These are phyloP conservation scores for Tetramorium alpestre DNA, from an alignment of 1,140 invertebrate genomes.

Conservation along the genomic window DNA sequence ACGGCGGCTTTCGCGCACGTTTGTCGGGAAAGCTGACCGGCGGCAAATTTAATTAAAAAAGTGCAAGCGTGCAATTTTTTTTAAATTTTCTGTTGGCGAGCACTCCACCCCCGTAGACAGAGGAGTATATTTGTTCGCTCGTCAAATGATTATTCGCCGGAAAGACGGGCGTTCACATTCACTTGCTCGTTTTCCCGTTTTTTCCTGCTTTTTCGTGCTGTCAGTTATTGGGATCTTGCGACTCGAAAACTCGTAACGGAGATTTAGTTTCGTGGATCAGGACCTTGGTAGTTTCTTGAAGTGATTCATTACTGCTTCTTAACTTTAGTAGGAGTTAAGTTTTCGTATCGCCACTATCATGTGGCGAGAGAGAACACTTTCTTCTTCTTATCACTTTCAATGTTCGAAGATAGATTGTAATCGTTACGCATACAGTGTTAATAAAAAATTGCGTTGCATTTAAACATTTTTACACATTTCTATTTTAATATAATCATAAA, in stretches of 20 bases:
- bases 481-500: not conserved
- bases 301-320: conserved; percentile 59
- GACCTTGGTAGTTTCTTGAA: conserved; percentile 39
- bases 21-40: conserved; percentile 25
- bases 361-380: conserved; percentile 16
- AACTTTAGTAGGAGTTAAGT: conserved; percentile 50
- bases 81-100: conserved; percentile 63
- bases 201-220: not conserved
- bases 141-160: conserved; percentile 42
- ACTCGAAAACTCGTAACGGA: conserved; percentile 49
- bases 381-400: conserved; percentile 6
- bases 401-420: not conserved
- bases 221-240: conserved; percentile 35
- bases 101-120: not conserved
- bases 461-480: not conserved
- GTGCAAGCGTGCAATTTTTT: conserved; percentile 70
- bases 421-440: not conserved
- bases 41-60: conserved; percentile 76
- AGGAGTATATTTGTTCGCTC: conserved; percentile 48
- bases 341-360: conserved; percentile 31
- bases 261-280: conserved; percentile 49
- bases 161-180: conserved; percentile 4
- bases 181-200: not conserved
- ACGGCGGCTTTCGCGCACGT: conserved; percentile 33
- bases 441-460: not conserved